Evolutionary conservation across 2,797 vertebrate genomes (phyloP), one percentile per base, ranked within the genome.

Genomic region (Amblyopsis hoosieri): DNA sequence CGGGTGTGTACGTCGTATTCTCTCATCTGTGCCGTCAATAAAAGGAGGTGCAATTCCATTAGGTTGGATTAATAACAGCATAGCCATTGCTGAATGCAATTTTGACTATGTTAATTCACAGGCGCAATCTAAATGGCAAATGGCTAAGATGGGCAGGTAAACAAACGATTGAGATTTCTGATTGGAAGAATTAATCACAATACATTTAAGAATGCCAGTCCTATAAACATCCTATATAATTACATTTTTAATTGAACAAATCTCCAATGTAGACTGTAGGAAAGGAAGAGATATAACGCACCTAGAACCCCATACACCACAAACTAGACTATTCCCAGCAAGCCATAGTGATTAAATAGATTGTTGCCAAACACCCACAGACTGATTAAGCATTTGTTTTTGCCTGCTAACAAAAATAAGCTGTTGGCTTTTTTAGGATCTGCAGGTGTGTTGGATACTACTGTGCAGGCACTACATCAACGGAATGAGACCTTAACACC

Each of bases 41-140:
- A 54, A 31, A 10, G 12, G 51, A 17, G 23, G 10, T 17, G 33
- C 33, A 37, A 9, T 37, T 37, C 33, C 33, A 37, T 37, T 37
- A 37, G 8, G 33, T 4, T 37, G 7, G 33, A 37, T 37, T 37
- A 9, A 37, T 37, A 37, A 6, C 8, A 37, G 33, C 33, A 37
- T 37, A 6, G 5, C 6, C 33, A 37, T 37, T 9, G 33, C 33
- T 37, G 33, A 37, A 37, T 37, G 33, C 33, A 37, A 37, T 37
- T 6, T 6, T 6, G 23, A 29, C 23, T 37, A 37, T 37, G 5
- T 37, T 37, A 6, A 77, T 69, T 72, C 70, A 57, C 68, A 74
- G 83, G 85, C 81, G 81, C 66, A 81, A 88, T 87, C 76, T 80
- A 68, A 66, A 74, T 86, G 82, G 89, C 83, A 82, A 86, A 89